Conservation (phyloP, 2,888 invertebrate genomes). For the Phragmatobia fuliginosa region DNA sequence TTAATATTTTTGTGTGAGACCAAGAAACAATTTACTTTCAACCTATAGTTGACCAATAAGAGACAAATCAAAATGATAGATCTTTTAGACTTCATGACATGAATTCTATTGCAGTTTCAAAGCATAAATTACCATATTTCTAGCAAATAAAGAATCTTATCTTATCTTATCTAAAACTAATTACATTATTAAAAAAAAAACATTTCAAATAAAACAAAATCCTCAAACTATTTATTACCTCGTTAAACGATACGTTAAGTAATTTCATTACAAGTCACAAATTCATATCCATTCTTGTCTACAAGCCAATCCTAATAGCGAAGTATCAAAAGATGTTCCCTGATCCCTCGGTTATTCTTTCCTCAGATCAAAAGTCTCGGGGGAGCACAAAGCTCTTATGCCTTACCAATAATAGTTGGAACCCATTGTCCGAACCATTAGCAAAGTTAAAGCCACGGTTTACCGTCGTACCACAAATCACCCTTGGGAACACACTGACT, state of each 20-base stretch:
- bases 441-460: conserved; percentile 70
- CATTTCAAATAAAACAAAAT: neutral
- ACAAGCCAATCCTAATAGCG: conserved; percentile 13
- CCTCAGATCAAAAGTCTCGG: conserved; percentile 60
- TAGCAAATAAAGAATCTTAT: too few species aligned
- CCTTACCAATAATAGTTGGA: conserved; percentile 66
- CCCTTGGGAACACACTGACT: conserved; percentile 49
- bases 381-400: conserved; percentile 65
- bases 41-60: neutral
- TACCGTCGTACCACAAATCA: conserved; percentile 60
- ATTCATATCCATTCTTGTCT: neutral
- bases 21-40: neutral
- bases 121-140: too few species aligned
- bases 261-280: neutral
- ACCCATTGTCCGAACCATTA: conserved; percentile 73
- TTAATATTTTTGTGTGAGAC: neutral
- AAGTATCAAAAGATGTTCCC: conserved; percentile 33
- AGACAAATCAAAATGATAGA: neutral
- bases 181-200: neutral
- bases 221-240: neutral
- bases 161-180: too few species aligned
- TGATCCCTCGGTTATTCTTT: conserved; percentile 57
- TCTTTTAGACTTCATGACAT: neutral
- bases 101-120: neutral
- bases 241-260: neutral